Evolutionary conservation across 2,888 invertebrate genomes (phyloP).

Genomic region (Leucoma salicis): DNA sequence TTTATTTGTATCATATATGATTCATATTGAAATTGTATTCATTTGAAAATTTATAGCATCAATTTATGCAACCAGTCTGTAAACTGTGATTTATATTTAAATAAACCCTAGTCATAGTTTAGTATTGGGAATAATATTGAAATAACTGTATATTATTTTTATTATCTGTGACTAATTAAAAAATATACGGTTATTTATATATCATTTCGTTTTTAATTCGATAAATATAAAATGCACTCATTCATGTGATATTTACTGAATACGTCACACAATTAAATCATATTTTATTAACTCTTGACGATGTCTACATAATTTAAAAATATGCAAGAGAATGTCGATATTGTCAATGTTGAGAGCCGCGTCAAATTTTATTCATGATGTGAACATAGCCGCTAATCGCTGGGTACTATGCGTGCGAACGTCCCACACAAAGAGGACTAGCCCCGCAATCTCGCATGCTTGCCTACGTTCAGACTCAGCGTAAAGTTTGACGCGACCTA

Average conservation of each 20-base stretch:
- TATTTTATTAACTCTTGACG: conserved; percentile 28
- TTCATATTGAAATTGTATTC: too few species aligned
- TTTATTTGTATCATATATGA: too few species aligned
- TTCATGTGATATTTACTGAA: conserved; percentile 71
- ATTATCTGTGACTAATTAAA: too few species aligned
- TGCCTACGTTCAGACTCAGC: too few species aligned
- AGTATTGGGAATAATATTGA: conserved; percentile 20
- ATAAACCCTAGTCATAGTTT: conserved; percentile 31
- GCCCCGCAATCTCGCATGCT: too few species aligned
- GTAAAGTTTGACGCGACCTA: too few species aligned
- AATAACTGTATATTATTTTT: conserved; percentile 18
- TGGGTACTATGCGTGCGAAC: too few species aligned
- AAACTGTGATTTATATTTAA: conserved; percentile 4
- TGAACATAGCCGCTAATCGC: too few species aligned
- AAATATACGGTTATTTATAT: conserved; percentile 16
- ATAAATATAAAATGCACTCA: conserved; percentile 64
- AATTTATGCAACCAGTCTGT: not conserved
- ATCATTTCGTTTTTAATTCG: conserved; percentile 35
- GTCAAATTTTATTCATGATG: too few species aligned
- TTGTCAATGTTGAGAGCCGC: conserved; percentile 7
- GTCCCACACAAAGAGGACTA: too few species aligned
- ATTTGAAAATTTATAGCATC: too few species aligned
- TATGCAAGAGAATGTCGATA: not conserved
- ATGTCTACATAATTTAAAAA: conserved; percentile 1
- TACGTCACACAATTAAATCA: conserved; percentile 46